phyloP scores from a whole-genome alignment of 92 coral and sea anemone species.

The Pocillopora meandrina region DNA sequence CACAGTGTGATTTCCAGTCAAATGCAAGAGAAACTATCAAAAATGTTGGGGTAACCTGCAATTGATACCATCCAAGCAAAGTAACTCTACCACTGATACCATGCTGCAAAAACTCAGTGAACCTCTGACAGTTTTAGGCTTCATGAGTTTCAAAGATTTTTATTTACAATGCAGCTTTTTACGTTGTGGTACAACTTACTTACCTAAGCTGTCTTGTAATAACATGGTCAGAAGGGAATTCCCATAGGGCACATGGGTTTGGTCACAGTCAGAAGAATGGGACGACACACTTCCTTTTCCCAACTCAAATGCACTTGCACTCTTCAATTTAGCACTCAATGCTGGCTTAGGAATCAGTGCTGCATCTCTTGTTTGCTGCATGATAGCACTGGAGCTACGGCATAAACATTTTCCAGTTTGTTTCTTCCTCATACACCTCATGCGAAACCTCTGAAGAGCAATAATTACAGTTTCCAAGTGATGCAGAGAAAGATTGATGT shows the following conservation, averaged over 20 bases:
- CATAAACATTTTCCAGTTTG: neutral
- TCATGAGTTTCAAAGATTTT: too few relatives aligned
- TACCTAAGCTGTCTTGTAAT: conserved; percentile 71
- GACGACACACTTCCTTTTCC: neutral
- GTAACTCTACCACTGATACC: too few relatives aligned
- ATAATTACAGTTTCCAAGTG: conserved; percentile 60
- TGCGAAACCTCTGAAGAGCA: conserved; percentile 53
- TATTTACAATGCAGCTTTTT: neutral
- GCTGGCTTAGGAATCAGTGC: neutral
- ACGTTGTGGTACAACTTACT: neutral
- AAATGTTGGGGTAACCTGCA: too few relatives aligned
- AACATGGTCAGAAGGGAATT: conserved; percentile 73
- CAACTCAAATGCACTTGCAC: conserved; percentile 46
- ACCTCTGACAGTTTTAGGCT: too few relatives aligned
- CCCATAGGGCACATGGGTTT: conserved; percentile 44
- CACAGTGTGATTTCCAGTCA: too few relatives aligned
- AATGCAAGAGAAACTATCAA: too few relatives aligned
- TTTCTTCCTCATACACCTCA: conserved; percentile 15
- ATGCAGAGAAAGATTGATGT: conserved; percentile 54
- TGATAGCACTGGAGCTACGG: conserved; percentile 15
- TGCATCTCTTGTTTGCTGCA: neutral
- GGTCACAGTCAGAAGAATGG: neutral
- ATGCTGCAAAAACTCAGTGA: too few relatives aligned
- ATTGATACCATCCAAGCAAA: too few relatives aligned
- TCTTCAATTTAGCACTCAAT: neutral